phyloP scores from a whole-genome alignment of 2,797 vertebrate species.

The Gymnopithys bicolor region DNA sequence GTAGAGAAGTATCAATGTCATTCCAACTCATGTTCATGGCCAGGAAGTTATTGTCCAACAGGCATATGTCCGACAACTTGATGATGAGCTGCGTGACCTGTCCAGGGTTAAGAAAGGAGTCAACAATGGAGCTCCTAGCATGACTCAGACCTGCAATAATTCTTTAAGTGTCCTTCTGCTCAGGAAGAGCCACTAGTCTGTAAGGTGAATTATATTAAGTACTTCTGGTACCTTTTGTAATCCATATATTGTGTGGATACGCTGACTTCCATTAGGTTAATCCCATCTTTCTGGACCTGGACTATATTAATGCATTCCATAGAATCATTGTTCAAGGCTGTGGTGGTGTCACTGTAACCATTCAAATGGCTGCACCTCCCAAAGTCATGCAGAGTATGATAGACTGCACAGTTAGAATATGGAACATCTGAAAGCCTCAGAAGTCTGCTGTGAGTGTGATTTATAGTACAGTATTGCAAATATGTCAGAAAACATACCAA shows the following conservation, averaged over 20 bases:
- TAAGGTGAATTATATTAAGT: neutral
- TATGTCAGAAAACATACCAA: neutral
- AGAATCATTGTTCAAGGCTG: neutral
- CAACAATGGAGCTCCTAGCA: neutral
- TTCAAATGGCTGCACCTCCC: neutral
- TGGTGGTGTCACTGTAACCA: neutral
- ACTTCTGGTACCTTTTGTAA: neutral
- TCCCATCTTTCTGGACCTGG: neutral
- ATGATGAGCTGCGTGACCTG: neutral
- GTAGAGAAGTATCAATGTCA: neutral
- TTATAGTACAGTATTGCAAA: neutral
- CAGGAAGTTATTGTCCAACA: neutral
- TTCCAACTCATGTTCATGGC: neutral
- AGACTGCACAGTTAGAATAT: neutral
- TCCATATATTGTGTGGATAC: no score
- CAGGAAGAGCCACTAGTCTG: neutral
- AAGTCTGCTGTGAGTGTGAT: neutral
- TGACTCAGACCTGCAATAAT: neutral
- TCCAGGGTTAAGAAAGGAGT: neutral
- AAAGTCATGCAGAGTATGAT: neutral
- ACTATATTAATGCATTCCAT: neutral
- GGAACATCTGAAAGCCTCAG: neutral
- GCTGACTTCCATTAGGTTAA: neutral
- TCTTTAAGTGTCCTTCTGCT: neutral
- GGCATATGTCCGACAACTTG: neutral